These are phyloP conservation scores for Pithys albifrons DNA, from an alignment of 2,113 vertebrate species.

Conservation along the genomic window DNA sequence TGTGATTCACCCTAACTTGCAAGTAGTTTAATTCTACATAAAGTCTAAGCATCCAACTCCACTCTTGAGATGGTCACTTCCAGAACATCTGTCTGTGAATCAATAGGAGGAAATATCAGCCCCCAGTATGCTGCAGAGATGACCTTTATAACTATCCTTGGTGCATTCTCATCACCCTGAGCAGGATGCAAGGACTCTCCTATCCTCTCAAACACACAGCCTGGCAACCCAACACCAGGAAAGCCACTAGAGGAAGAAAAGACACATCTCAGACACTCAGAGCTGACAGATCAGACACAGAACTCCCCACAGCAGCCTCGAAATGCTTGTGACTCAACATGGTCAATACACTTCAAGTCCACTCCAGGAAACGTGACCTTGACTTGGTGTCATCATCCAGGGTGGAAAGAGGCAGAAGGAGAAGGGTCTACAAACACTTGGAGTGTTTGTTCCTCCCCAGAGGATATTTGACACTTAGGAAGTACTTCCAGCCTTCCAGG, in stretches of 20 bases:
- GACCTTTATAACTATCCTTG: neutral
- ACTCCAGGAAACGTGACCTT: neutral
- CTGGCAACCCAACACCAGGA: neutral
- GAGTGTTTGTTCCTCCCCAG: conserved; percentile 44
- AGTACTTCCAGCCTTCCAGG: conserved; percentile 25
- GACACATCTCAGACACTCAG: neutral
- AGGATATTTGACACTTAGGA: neutral
- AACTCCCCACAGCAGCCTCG: neutral
- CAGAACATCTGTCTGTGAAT: neutral
- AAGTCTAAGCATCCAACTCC: neutral
- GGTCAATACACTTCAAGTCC: conserved; percentile 16
- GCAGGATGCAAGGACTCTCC: neutral
- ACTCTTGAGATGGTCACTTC: neutral
- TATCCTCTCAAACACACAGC: neutral
- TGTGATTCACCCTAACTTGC: neutral
- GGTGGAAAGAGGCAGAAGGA: neutral
- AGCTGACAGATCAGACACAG: neutral
- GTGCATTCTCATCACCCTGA: neutral
- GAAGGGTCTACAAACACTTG: conserved; percentile 30
- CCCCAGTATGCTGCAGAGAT: fast-evolving
- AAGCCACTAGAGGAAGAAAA: neutral
- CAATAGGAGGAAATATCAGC: neutral
- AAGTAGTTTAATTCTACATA: neutral
- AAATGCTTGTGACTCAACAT: neutral
- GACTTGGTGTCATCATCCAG: neutral